Conservation (phyloP, 2,113 vertebrate genomes). For the Macrotis lagotis region DNA sequence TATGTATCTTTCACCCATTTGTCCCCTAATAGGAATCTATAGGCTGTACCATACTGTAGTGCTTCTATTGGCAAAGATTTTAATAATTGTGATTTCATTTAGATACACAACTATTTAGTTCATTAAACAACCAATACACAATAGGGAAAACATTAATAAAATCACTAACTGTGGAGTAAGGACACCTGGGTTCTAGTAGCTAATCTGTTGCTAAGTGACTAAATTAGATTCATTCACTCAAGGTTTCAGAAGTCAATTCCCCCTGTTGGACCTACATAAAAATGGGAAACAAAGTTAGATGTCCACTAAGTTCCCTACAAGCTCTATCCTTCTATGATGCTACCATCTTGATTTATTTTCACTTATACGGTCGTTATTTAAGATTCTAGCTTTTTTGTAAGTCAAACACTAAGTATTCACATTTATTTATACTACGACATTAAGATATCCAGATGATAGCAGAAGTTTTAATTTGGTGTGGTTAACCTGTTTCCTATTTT, state of each 20-base stretch:
- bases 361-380: neutral
- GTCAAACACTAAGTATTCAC: neutral
- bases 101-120: neutral
- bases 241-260: neutral
- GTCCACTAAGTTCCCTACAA: neutral
- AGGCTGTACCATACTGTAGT: neutral
- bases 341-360: neutral
- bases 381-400: neutral
- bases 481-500: neutral
- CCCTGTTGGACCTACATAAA: neutral
- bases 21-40: neutral
- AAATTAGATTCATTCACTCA: neutral
- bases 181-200: neutral
- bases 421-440: neutral
- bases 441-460: neutral
- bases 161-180: neutral
- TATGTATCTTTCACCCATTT: neutral
- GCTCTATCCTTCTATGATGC: neutral
- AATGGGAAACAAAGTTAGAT: neutral
- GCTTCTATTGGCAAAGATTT: neutral
- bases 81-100: neutral
- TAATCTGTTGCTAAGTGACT: neutral
- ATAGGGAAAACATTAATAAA: neutral
- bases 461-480: neutral
- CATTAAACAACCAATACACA: neutral